phyloP scores from a whole-genome alignment of 2,797 vertebrate genomes.

The Alectoris magna region DNA sequence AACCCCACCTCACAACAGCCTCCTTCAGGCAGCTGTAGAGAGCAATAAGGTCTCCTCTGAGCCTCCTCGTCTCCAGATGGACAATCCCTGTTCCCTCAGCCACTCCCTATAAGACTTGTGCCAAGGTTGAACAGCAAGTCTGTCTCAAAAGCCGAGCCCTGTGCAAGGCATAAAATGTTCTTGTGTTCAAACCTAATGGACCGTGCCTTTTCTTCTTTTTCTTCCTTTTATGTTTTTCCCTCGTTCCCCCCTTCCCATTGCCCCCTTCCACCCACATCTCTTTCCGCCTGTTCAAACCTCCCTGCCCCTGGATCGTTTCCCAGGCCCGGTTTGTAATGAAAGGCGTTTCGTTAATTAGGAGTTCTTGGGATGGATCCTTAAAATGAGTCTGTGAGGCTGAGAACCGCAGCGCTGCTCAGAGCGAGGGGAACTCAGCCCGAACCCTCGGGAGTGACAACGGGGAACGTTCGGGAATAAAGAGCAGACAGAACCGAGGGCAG shows the following conservation, averaged over 20 bases:
- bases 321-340: not conserved
- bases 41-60: no score
- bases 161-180: not conserved
- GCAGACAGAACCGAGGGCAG: not conserved
- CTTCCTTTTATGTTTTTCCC: no score
- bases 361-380: not conserved
- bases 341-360: not conserved
- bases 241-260: not conserved
- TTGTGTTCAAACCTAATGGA: not conserved
- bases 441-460: not conserved
- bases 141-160: not conserved
- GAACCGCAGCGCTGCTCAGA: accelerated
- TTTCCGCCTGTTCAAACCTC: conserved; percentile 1
- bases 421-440: not conserved
- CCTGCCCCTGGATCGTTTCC: conserved; percentile 26
- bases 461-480: not conserved
- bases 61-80: no score
- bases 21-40: no score
- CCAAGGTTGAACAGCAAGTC: not conserved
- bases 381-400: not conserved
- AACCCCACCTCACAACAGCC: no score
- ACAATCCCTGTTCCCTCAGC: no score
- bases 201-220: accelerated
- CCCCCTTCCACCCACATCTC: not conserved
- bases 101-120: no score